These are phyloP conservation scores for Melanocharis versteri DNA, from an alignment of 2,113 vertebrate species.

Conservation along the genomic window DNA sequence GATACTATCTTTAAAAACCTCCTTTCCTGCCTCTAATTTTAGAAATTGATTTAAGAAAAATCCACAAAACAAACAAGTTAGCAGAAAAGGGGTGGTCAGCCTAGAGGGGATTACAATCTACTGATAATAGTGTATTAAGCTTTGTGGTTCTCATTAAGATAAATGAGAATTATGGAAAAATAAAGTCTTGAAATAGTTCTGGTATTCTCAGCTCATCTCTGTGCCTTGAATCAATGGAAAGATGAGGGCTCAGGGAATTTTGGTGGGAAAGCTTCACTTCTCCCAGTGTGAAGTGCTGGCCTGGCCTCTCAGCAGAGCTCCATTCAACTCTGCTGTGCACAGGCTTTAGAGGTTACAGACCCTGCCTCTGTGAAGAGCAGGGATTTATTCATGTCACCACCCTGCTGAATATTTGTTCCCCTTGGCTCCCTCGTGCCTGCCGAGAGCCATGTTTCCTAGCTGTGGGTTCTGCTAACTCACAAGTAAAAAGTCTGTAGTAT, in stretches of 20 bases:
- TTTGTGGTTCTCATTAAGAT: background rate
- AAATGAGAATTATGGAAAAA: background rate
- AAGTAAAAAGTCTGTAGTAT: background rate
- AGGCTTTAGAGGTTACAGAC: background rate
- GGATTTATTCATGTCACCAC: background rate
- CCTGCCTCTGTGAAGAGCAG: background rate
- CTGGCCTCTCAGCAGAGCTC: background rate
- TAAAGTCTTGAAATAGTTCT: background rate
- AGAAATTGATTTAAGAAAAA: background rate
- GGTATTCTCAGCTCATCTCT: background rate
- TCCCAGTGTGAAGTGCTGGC: rapidly evolving
- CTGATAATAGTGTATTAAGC: background rate
- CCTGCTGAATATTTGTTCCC: background rate
- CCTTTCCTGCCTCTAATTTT: background rate
- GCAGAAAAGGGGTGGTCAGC: background rate
- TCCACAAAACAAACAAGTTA: background rate
- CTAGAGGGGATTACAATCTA: background rate
- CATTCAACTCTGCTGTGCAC: background rate
- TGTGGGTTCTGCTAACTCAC: background rate
- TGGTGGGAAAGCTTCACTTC: background rate
- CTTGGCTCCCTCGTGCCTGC: background rate
- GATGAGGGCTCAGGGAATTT: background rate
- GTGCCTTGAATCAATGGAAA: background rate
- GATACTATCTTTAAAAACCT: background rate
- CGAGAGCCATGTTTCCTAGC: background rate